Percentiles rank a stretch among this genome's conserved stretches.
phyloP scores from a whole-genome alignment of 2,797 vertebrate genomes.

The Gymnocypris eckloni region DNA sequence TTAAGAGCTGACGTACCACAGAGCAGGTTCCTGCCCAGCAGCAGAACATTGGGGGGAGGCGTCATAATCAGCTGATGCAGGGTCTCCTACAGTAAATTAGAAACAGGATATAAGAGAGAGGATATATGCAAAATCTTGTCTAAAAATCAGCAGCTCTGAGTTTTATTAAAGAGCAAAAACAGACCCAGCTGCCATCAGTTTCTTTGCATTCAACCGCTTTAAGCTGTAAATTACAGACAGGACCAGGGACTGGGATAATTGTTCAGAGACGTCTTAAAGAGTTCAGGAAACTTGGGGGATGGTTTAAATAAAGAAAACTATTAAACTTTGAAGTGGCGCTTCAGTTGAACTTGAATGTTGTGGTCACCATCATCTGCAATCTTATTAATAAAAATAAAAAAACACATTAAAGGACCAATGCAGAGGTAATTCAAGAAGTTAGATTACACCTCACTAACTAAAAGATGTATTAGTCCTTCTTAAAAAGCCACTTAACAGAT shows the following conservation, averaged over 20 bases:
- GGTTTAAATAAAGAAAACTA: constrained; percentile 20
- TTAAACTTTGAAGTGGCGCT: constrained; percentile 37
- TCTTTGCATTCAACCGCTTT: constrained; percentile 28
- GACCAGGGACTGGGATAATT: constrained; percentile 14
- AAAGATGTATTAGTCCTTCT: not conserved
- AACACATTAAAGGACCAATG: not conserved
- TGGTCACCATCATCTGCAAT: not conserved
- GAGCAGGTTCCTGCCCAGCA: constrained; percentile 89
- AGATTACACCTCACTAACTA: not conserved
- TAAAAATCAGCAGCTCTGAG: not conserved
- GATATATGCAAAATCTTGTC: constrained; percentile 30
- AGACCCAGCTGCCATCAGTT: constrained; percentile 20
- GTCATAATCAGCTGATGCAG: constrained; percentile 93
- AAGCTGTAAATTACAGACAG: constrained; percentile 29
- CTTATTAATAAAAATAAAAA: not conserved
- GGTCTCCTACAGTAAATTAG: constrained; percentile 78
- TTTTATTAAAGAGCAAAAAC: constrained; percentile 4
- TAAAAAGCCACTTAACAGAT: not conserved
- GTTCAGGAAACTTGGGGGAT: constrained; percentile 22
- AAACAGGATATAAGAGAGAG: constrained; percentile 42
- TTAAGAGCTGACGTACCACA: constrained; percentile 82
- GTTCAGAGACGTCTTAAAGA: constrained; percentile 11
- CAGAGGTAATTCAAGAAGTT: not conserved
- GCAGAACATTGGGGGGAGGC: constrained; percentile 90
- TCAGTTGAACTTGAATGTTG: constrained; percentile 13